Percentiles rank a stretch among this genome's conserved stretches.
Conservation (phyloP, 2,888 invertebrate species). For the Dryocosmus kuriphilus region DNA sequence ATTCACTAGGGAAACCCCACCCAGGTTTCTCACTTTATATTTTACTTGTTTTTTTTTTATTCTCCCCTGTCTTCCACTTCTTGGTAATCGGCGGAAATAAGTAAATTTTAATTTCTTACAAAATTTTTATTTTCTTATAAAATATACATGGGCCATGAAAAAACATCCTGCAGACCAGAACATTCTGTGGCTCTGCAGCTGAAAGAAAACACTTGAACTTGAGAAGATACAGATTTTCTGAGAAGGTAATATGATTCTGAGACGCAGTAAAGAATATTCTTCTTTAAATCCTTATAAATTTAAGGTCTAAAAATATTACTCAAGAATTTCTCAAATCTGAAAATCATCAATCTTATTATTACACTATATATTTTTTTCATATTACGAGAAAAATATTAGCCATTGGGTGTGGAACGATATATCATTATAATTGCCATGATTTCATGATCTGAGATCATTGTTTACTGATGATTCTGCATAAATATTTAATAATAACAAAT, state of each 20-base stretch:
- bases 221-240: constrained; percentile 36
- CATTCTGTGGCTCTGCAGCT: constrained; percentile 6
- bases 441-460: neutral
- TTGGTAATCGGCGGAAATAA: too few species aligned
- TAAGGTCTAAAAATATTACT: too few species aligned
- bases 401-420: neutral
- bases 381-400: neutral
- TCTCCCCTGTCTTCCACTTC: too few species aligned
- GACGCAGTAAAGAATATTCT: constrained; percentile 11
- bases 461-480: too few species aligned
- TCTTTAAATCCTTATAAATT: neutral
- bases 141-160: neutral
- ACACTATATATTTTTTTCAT: neutral
- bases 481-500: constrained; percentile 10
- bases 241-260: constrained; percentile 30
- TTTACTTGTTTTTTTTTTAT: too few species aligned
- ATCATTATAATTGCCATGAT: neutral
- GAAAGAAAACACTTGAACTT: constrained; percentile 36
- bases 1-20: too few species aligned
- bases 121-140: neutral
- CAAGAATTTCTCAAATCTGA: neutral
- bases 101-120: neutral
- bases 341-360: neutral
- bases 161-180: neutral
- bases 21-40: too few species aligned